Evolutionary conservation across 1,140 invertebrate species (phyloP).

Genomic region (Euura lappo): DNA sequence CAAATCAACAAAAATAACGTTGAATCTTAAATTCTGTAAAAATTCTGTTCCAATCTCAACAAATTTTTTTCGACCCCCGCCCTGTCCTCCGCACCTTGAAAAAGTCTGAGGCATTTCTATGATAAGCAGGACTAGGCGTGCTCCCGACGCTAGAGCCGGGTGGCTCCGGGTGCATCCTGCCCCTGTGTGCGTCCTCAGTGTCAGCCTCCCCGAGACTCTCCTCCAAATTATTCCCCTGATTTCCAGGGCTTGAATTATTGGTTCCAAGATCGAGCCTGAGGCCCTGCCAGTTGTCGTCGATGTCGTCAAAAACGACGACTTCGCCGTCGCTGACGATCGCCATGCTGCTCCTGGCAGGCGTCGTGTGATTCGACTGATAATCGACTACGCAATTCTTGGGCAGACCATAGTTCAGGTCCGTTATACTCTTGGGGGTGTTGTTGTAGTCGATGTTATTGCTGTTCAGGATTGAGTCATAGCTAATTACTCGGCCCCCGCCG

Average conservation of each 20-base stretch:
- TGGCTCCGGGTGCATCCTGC: conserved; percentile 49
- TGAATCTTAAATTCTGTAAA: no score
- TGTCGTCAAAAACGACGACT: conserved; percentile 84
- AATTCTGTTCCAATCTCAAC: no score
- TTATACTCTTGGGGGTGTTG: conserved; percentile 56
- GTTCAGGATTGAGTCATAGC: conserved; percentile 58
- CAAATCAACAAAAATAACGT: no score
- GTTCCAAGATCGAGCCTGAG: conserved; percentile 49
- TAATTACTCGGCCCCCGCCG: conserved; percentile 52
- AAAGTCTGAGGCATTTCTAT: conserved; percentile 60
- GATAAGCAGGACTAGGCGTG: conserved; percentile 57
- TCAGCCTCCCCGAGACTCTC: conserved; percentile 41
- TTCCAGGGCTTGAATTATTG: conserved; percentile 20
- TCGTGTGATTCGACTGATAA: conserved; percentile 56
- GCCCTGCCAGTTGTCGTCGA: conserved; percentile 76
- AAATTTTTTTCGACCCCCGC: no score
- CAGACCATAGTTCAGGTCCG: conserved; percentile 56
- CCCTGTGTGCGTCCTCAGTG: conserved; percentile 43
- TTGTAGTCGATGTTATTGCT: conserved; percentile 59
- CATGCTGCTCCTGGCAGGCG: conserved; percentile 56
- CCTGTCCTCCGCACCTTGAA: conserved; percentile 54
- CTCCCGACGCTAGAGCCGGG: conserved; percentile 54
- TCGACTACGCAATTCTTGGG: conserved; percentile 56
- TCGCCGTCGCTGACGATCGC: conserved; percentile 71
- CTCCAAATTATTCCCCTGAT: conserved; percentile 36